Evolutionary conservation across 2,113 vertebrate genomes (phyloP).

Genomic region (Natator depressus): DNA sequence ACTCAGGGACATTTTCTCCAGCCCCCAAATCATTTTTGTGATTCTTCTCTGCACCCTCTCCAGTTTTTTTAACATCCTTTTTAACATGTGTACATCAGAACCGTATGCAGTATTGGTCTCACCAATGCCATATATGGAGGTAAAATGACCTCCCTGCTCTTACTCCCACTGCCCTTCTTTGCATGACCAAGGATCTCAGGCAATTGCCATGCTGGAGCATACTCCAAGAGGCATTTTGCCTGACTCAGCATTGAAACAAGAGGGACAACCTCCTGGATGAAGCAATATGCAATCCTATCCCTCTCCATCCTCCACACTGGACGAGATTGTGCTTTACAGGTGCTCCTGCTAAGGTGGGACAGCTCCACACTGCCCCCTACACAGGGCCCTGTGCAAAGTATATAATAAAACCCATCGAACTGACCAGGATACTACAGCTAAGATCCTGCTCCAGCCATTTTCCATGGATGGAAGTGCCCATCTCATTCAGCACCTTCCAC

Average conservation of each 20-base stretch:
- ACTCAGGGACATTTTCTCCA: conserved; percentile 5
- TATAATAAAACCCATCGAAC: background rate
- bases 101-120: background rate
- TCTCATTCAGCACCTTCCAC: background rate
- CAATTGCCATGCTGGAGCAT: background rate
- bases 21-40: conserved; percentile 22
- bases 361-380: background rate
- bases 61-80: background rate
- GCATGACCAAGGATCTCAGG: background rate
- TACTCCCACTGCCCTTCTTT: background rate
- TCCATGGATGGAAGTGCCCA: background rate
- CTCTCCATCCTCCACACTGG: background rate
- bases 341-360: background rate
- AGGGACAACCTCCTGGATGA: background rate
- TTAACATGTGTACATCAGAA: background rate
- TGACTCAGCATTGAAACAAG: background rate
- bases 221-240: background rate
- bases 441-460: background rate
- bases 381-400: background rate
- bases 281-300: background rate
- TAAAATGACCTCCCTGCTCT: background rate
- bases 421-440: background rate
- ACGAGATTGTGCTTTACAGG: background rate
- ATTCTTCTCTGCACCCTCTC: background rate
- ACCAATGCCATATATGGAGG: background rate